Base-by-base conservation (phyloP, 2,888 invertebrate genomes). In the Drosophila suboccidentalis region DNA sequence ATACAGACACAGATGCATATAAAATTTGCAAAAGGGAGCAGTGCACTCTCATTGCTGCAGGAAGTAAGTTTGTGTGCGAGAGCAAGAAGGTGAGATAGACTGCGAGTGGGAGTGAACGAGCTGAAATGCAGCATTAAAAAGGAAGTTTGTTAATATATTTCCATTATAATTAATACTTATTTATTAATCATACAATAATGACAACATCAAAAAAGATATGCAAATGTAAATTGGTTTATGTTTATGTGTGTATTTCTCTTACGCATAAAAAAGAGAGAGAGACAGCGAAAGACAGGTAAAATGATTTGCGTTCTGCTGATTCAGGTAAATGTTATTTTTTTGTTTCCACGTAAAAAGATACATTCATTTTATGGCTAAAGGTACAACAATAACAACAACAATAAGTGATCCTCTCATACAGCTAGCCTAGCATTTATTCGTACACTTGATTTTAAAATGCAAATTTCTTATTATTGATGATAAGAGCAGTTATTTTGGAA, bases 1-100 rank as follows among this genome's bases (percentile, higher is more conserved):
- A 36, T 34, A 44, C 22, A 43, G 19, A 22, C 22, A 15, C 41
- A 41, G 19, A 22, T 29, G 34, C 19, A 62, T 22, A 38, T n/a
- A 39, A 72, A 74, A 87, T 84, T 84, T 84, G 78, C 80, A 62
- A 76, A 78, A 83, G 81, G 87, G 83, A 87, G 83, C 83, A 83
- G 67, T 85, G 83, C 79, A 83, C 87, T 83, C 69, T 83, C 69
- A 61, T 36, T 68, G 68, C 61, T 54, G 60, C 75, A 75, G 73
- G 62, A 75, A 49, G 26, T 26, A 26, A 5, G 36, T 38, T 29
- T 29, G 38, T 19, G 11, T 26, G 17, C 57, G 49, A n/a, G 34
- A 36, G 29, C n/a, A 17, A 43, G 57, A 34, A 13, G 39, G 15
- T 32, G 38, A 51, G 43, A 41, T 13, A 54, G 44, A 19, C 36